A percentile compares a stretch with the other conserved stretches of the same genome.
Evolutionary conservation across 2,113 vertebrate genomes (phyloP).

Genomic region (Turnix velox): DNA sequence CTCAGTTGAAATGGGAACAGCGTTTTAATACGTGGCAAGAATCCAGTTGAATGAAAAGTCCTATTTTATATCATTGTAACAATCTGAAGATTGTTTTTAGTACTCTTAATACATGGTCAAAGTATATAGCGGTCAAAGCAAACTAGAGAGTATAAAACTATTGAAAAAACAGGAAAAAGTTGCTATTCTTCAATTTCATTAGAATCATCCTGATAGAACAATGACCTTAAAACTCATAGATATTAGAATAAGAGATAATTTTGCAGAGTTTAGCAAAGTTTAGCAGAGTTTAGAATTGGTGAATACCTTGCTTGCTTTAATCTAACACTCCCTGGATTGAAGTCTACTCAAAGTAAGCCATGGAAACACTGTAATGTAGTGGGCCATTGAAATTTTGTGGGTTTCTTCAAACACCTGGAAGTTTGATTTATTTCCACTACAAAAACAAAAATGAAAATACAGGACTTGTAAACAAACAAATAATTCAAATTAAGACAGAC

Average conservation of each 20-base stretch:
- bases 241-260: not conserved
- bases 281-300: not conserved
- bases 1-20: not conserved
- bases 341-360: not conserved
- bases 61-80: not conserved
- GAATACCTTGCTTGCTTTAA: not conserved
- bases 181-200: not conserved
- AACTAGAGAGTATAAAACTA: not conserved
- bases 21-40: not conserved
- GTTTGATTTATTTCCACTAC: not conserved
- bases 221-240: not conserved
- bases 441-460: not conserved
- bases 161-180: not conserved
- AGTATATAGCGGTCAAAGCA: not conserved
- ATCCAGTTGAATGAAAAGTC: not conserved
- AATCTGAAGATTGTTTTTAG: not conserved
- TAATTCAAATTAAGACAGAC: slow-evolving; percentile 24
- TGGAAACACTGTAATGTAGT: not conserved
- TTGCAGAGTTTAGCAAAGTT: not conserved
- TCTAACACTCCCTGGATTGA: not conserved
- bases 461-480: not conserved
- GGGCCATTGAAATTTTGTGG: not conserved
- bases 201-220: not conserved
- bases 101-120: not conserved
- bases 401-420: not conserved